These are phyloP conservation scores for Eupithecia pulchellata DNA, from an alignment of 2,888 invertebrate genomes.

Conservation along the genomic window DNA sequence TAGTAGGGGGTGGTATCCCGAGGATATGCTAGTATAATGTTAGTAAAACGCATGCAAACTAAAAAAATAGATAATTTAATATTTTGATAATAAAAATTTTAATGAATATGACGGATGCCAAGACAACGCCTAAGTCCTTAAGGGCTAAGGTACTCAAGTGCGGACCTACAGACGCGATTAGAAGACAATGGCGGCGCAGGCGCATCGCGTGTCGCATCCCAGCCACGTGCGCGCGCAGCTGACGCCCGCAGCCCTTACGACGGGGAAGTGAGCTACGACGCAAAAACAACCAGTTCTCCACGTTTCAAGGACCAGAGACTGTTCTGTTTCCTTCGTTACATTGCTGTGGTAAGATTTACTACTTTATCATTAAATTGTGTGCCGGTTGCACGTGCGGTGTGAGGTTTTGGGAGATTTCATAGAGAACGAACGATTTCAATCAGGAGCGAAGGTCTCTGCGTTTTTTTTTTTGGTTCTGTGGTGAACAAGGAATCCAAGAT, in stretches of 20 bases:
- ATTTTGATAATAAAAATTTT: background rate
- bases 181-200: conserved; percentile 60
- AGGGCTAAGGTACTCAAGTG: conserved; percentile 12
- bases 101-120: background rate
- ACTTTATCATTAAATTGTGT: background rate
- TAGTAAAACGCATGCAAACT: no score
- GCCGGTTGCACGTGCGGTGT: background rate
- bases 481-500: no score
- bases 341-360: background rate
- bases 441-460: background rate
- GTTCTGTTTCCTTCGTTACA: background rate
- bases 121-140: background rate
- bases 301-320: conserved; percentile 23
- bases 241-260: conserved; percentile 67
- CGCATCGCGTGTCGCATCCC: conserved; percentile 57
- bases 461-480: background rate
- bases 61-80: no score
- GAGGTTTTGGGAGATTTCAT: background rate
- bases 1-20: background rate
- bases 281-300: conserved; percentile 35
- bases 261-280: conserved; percentile 34
- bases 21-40: background rate
- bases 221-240: conserved; percentile 69
- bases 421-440: no score
- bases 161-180: conserved; percentile 30